These are phyloP conservation scores for Paramisgurnus dabryanus DNA, from an alignment of 2,113 vertebrate genomes.

Conservation along the genomic window DNA sequence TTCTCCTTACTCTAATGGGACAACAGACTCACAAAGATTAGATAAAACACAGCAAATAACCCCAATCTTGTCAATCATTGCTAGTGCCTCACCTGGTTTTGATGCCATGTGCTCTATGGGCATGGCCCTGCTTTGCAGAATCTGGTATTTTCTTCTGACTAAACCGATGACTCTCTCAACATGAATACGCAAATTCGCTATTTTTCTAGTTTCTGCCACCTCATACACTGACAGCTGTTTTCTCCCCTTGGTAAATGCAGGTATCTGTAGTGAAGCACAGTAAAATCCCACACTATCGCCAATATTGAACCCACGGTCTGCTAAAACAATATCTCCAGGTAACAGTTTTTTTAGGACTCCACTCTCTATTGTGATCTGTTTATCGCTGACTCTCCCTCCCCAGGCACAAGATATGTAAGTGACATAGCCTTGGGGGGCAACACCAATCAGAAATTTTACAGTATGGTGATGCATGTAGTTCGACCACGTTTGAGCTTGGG, in stretches of 20 bases:
- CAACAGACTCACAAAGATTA: neutral
- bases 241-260: neutral
- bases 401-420: too few species aligned
- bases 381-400: too few species aligned
- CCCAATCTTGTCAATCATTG: neutral
- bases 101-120: neutral
- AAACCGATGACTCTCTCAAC: too few species aligned
- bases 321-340: neutral
- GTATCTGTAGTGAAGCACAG: too few species aligned
- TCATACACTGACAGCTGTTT: slow-evolving; percentile 5
- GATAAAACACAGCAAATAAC: slow-evolving; percentile 1
- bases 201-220: slow-evolving; percentile 1
- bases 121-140: too few species aligned
- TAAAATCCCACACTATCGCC: neutral
- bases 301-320: slow-evolving; percentile 2
- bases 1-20: neutral
- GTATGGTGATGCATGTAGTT: too few species aligned
- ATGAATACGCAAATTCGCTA: slow-evolving; percentile 7
- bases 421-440: too few species aligned
- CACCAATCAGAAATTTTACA: too few species aligned
- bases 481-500: too few species aligned
- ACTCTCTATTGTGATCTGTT: too few species aligned
- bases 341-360: too few species aligned
- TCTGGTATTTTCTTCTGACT: too few species aligned
- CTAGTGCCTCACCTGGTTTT: neutral